Evolutionary conservation across 2,797 vertebrate genomes (phyloP), one percentile per base, ranked within the genome.

Genomic region (Spheniscus humboldti): DNA sequence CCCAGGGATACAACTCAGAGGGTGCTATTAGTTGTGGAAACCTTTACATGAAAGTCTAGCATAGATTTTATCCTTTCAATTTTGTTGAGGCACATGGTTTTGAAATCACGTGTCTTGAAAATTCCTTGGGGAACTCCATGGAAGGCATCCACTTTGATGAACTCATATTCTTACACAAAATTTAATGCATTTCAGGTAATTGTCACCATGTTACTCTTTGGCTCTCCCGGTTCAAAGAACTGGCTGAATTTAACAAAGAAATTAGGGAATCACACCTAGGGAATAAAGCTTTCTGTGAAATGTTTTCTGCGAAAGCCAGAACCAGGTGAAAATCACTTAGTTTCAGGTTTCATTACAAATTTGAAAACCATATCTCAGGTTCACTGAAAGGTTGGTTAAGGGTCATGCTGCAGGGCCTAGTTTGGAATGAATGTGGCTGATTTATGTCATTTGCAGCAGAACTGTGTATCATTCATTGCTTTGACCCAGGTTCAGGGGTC

Each of bases 281-380:
- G 95, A 95, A 94, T 97, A 96, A 94, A 88, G 48, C 85, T 94
- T 96, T 87, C 89, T 95, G 94, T 82, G 85, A 95, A 97, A 96
- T 84, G 89, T 82, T 94, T 95, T 96, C 91, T 96, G 82, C 88
- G 56, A 94, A 92, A 96, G 95, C 89, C 96, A 96, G 92, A 94
- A 83, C 96, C 95, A 95, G 95, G 94, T 96, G 95, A 97, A 97
- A 97, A 96, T 96, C 96, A 96, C 95, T 97, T 96, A 96, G 97
- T 96, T 97, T 97, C 97, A 95, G 92, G 92, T 97, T 97, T 97
- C 94, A 95, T 97, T 97, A 96, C 94, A 96, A 94, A 96, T 97
- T 96, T 92, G 89, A 97, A 97, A 97, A 97, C 93, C 96, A 94
- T 97, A 95, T 96, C 94, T 97, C 91, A 91, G 96, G 97, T 96